Percentiles rank a stretch among this genome's conserved stretches.
Evolutionary conservation across 2,888 invertebrate genomes (phyloP).

Genomic region (Plagodis pulveraria): DNA sequence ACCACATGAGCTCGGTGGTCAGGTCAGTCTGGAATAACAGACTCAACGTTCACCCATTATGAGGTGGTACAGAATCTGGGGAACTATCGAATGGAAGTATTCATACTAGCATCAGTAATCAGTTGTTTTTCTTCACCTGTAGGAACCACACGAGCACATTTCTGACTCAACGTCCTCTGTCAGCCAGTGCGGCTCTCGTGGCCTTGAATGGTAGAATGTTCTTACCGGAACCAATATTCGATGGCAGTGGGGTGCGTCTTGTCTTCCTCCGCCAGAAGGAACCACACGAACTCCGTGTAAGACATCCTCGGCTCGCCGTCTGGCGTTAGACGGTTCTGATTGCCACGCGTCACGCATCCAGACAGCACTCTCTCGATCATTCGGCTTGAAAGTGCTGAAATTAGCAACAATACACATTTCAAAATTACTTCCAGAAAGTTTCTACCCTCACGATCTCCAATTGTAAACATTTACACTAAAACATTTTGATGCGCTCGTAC

Average conservation of each 20-base stretch:
- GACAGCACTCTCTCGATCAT: conserved; percentile 99
- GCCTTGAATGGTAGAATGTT: neutral
- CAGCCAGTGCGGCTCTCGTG: conserved; percentile 64
- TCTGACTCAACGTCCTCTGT: conserved; percentile 83
- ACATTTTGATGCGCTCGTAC: too few relatives aligned
- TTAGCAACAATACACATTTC: neutral
- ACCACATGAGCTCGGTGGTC: conserved; percentile 99
- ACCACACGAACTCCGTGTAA: conserved; percentile 99
- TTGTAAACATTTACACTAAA: too few relatives aligned
- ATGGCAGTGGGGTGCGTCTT: conserved; percentile 98
- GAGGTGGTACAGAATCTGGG: neutral
- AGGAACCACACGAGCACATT: neutral
- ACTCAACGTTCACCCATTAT: conserved; percentile 56
- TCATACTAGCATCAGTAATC: neutral
- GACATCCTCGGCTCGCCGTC: conserved; percentile 94
- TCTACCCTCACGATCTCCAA: too few relatives aligned
- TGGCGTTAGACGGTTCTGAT: conserved; percentile 79
- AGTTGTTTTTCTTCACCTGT: neutral
- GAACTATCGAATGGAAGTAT: neutral
- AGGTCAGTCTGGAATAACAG: too few relatives aligned
- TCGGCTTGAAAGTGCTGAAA: conserved; percentile 95
- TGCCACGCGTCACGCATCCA: conserved; percentile 96
- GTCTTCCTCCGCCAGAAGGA: conserved; percentile 99
- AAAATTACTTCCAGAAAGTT: neutral
- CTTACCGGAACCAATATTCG: conserved; percentile 95